Evolutionary conservation across 1,140 invertebrate species (phyloP).

Genomic region (Trachelipus rathkii): DNA sequence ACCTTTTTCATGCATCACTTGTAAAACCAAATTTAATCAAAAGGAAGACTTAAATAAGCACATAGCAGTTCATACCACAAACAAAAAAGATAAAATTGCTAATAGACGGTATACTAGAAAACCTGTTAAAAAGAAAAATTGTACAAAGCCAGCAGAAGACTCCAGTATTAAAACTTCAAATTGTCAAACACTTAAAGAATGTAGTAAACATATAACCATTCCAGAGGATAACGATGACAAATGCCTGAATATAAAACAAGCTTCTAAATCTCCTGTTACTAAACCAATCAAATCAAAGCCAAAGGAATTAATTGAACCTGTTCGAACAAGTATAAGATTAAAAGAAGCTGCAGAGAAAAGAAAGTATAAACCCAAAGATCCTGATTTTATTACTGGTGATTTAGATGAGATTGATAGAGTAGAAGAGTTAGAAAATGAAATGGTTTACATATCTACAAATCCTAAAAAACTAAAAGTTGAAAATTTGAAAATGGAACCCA

Average conservation of each 20-base stretch:
- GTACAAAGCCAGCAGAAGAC: neutral
- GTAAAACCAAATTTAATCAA: constrained; percentile 36
- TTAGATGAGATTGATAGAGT: constrained; percentile 30
- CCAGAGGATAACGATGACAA: constrained; percentile 8
- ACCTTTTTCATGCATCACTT: constrained; percentile 46
- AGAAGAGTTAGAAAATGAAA: constrained; percentile 28
- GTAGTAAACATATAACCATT: neutral
- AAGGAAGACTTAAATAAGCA: constrained; percentile 38
- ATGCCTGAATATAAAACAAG: constrained; percentile 9
- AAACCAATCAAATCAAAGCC: constrained; percentile 29
- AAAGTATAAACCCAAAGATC: constrained; percentile 33
- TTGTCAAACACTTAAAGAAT: neutral
- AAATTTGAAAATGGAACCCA: neutral
- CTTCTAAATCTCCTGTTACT: constrained; percentile 16
- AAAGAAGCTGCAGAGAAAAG: constrained; percentile 35
- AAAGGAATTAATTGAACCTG: constrained; percentile 23
- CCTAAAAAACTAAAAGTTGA: constrained; percentile 14
- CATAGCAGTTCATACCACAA: constrained; percentile 29
- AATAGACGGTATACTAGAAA: neutral
- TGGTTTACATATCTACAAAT: neutral
- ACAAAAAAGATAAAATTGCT: constrained; percentile 19
- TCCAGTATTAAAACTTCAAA: neutral
- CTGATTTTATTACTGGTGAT: constrained; percentile 43
- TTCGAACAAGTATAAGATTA: constrained; percentile 34
- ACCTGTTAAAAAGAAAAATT: neutral